Evolutionary conservation across 1,140 invertebrate genomes (phyloP).

Genomic region (Dendroctonus valens): DNA sequence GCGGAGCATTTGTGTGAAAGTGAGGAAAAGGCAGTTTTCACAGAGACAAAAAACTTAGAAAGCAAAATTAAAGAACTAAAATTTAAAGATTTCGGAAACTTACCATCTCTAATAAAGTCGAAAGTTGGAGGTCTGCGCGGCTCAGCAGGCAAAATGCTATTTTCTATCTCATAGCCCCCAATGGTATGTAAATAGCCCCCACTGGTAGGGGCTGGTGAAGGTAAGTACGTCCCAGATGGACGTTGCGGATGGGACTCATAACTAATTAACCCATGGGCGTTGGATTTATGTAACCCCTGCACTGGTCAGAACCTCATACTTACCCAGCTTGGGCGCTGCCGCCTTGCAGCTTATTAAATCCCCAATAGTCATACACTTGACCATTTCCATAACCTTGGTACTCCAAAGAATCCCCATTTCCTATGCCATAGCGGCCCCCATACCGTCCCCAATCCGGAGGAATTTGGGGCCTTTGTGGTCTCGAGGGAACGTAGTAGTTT

Average conservation of each 20-base stretch:
- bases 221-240: slow-evolving; percentile 27
- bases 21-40: too few species aligned
- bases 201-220: slow-evolving; percentile 1
- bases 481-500: slow-evolving; percentile 40
- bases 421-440: slow-evolving; percentile 47
- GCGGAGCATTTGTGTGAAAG: too few species aligned
- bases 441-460: slow-evolving; percentile 47
- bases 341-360: slow-evolving; percentile 37
- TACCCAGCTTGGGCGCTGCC: neutral
- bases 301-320: too few species aligned
- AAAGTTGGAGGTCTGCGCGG: slow-evolving; percentile 32
- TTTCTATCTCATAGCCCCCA: slow-evolving; percentile 29
- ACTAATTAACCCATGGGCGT: too few species aligned
- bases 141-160: slow-evolving; percentile 37
- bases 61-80: too few species aligned
- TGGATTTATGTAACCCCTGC: too few species aligned
- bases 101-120: slow-evolving; percentile 44
- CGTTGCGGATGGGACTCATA: neutral
- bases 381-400: slow-evolving; percentile 43
- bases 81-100: neutral
- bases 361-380: slow-evolving; percentile 47
- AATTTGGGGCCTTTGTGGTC: slow-evolving; percentile 23
- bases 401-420: slow-evolving; percentile 37
- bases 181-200: slow-evolving; percentile 2
- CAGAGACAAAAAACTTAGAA: too few species aligned